Base-by-base conservation (phyloP, 2,888 invertebrate species). In the Melanophora roralis region DNA sequence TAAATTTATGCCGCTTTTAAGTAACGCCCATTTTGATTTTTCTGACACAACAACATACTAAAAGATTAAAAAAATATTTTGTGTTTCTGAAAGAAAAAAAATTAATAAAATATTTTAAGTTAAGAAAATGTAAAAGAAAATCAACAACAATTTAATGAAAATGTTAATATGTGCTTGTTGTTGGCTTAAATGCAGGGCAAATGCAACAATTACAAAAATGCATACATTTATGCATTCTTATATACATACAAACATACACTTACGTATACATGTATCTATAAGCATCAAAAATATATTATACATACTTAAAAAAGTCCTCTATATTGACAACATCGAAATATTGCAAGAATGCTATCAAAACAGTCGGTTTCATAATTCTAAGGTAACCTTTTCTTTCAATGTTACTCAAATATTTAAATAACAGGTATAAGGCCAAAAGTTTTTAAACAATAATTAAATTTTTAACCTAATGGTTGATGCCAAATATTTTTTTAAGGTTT, bases 1-100 rank as follows among this genome's bases (percentile, higher is more conserved):
- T 23, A 72, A 43, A 67, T 67, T 74, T 72, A 80, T 76, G 67
- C 59, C 78, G 74, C 74, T 71, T 78, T 65, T 40, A 78, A 32
- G 69, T 78, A 69, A 81, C 81, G 73, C 81, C 81, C 81, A 69
- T 78, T 78, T 34, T 57, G 55, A 64, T 64, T 77, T 71, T 27
- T 27, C 27, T 77, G 62, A 76, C 64, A 69, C n/a, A 71, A 49
- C 45, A 69, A 62, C 32, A 69, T 32, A 49, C 36, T 9, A 14
- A 68, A 62, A 76, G 53, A 45, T 76, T 32, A 47, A 55, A 55
- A 40, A 16, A 34, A 53, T 34, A 47, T 45, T n/a, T 36, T n/a
- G n/a, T n/a, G n/a, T n/a, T 23, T 12, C 23, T 27, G 3, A 27
- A 40, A 23, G 5, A 32, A 1, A 47, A 47, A 21, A 2, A 21